Evolutionary conservation across 2,888 invertebrate genomes (phyloP), one percentile per base, ranked within the genome.

Genomic region (Hecatera dysodea): DNA sequence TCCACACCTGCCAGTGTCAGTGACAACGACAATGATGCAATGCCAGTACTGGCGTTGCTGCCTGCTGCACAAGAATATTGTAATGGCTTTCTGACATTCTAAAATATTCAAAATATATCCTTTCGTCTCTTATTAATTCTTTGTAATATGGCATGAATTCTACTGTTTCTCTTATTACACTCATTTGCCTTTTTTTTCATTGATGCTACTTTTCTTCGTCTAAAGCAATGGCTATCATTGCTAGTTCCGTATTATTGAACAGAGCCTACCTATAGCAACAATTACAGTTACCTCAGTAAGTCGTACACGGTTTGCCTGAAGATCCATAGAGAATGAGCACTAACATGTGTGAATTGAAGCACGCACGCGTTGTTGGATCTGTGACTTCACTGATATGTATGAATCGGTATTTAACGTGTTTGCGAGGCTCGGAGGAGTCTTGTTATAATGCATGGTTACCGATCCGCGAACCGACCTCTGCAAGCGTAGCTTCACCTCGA

Each of bases 301-400:
- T 12, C 39, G 39, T 12, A 39, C 39, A 39, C 39, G 39, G n/a
- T 19, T 46, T 46, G 46, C 46, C n/a, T 46, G n/a, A 46, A n/a
- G 46, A 46, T n/a, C 46, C n/a, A n/a, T 46, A n/a, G 46, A n/a
- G 8, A 46, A n/a, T 2, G 46, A n/a, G 46, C n/a, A n/a, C 44
- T 44, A 19, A n/a, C 9, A n/a, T 46, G n/a, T 19, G 8, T 44
- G 46, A n/a, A 46, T 46, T 39, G 39, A 11, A 39, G n/a, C n/a
- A 46, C 9, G 46, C n/a, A n/a, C 9, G n/a, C n/a, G n/a, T 44
- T 46, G 46, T 3, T 3, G 46, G 2, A 3, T n/a, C 8, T n/a
- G n/a, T 46, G 44, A 46, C n/a, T n/a, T 46, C n/a, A 46, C n/a
- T 46, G 44, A 44, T 44, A 46, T 46, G 19, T 46, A n/a, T n/a